Evolutionary conservation across 2,888 invertebrate species (phyloP), one percentile per base, ranked within the genome.

Genomic region (Drosophila recens): DNA sequence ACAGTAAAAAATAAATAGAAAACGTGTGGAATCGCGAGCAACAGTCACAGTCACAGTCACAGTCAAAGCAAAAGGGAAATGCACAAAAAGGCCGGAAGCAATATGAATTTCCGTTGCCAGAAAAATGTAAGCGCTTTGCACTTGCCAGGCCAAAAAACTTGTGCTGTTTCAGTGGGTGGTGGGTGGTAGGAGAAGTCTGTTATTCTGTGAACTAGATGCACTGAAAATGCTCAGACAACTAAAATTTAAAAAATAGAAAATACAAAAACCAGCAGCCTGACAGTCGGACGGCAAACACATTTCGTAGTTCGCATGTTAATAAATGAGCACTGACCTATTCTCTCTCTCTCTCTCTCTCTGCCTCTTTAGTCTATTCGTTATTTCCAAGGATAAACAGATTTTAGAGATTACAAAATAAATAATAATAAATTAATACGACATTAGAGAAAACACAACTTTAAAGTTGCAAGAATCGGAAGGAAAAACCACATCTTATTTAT

Each of bases 21-120:
- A 49, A 34, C 34, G 34, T 33, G 15, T 17, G 33, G 8, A 15
- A 45, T 27, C 23, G 45, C 23, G 23, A 45, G 43, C n/a, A 10
- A 45, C 17, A n/a, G 23, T n/a, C 10, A 30, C 36, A 45, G 43
- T 15, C n/a, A 46, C 11, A n/a, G n/a, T n/a, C n/a, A n/a, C n/a
- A 10, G 40, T 36, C 4, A 27, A 51, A 52, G 67, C 34, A 75
- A 70, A 75, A 65, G 53, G 54, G 63, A 72, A 70, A 71, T 72
- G 75, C 72, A 76, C 75, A 80, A 86, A 82, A 87, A 83, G 79
- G 62, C 81, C 79, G 87, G 82, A 89, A 86, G 84, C 79, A 75
- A 87, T 85, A 82, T 89, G 90, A 87, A 90, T 90, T 90, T 90
- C 83, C 83, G 72, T 67, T 90, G 90, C 86, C 91, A 90, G 80